phyloP scores from a whole-genome alignment of 2,797 vertebrate genomes.

The Ctenopoma kingsleyae region DNA sequence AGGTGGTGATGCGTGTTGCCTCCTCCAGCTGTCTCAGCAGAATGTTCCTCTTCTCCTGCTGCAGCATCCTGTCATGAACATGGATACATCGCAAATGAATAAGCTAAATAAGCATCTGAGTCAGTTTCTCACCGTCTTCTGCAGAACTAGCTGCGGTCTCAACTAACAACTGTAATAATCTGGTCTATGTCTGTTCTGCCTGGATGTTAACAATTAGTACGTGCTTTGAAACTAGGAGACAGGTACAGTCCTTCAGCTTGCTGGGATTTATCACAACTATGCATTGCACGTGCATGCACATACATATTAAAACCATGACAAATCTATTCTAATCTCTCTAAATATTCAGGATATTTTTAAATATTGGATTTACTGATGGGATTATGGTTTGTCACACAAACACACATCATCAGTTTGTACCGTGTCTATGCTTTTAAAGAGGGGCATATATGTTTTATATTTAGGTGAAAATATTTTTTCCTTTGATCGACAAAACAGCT shows the following conservation, averaged over 20 bases:
- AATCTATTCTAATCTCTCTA: too few species aligned
- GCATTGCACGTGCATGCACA: too few species aligned
- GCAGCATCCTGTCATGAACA: slow-evolving; percentile 81
- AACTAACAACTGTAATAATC: slow-evolving; percentile 3
- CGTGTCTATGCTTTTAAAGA: too few species aligned
- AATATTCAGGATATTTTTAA: too few species aligned
- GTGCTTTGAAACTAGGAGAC: too few species aligned
- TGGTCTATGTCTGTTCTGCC: not conserved
- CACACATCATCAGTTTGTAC: too few species aligned
- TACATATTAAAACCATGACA: too few species aligned
- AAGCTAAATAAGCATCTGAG: not conserved
- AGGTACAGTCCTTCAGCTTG: too few species aligned
- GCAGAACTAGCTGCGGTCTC: not conserved
- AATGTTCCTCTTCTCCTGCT: slow-evolving; percentile 93
- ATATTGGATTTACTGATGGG: too few species aligned
- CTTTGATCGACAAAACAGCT: not conserved
- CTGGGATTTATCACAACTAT: too few species aligned
- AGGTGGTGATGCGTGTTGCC: slow-evolving; percentile 92
- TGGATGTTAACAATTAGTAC: too few species aligned
- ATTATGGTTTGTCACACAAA: too few species aligned
- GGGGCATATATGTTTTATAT: not conserved
- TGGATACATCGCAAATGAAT: not conserved
- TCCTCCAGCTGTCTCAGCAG: slow-evolving; percentile 96
- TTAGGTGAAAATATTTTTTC: not conserved
- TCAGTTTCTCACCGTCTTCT: not conserved